These are phyloP conservation scores for Terrapene triunguis DNA, from an alignment of 2,113 vertebrate genomes.

Conservation along the genomic window DNA sequence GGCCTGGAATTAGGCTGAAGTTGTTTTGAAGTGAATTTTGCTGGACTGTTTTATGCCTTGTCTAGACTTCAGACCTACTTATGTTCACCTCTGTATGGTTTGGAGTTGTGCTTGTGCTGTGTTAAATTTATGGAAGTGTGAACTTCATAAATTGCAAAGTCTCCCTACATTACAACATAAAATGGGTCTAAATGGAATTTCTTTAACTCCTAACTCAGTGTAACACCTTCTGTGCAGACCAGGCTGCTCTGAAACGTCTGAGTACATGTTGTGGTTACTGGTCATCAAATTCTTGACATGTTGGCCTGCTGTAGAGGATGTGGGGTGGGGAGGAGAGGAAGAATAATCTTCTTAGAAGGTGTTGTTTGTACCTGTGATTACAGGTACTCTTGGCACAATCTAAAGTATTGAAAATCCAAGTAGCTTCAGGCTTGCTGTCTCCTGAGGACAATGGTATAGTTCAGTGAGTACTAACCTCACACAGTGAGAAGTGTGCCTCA, in stretches of 20 bases:
- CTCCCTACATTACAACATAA: neutral
- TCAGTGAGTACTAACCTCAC: neutral
- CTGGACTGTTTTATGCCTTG: neutral
- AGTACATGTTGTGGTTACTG: neutral
- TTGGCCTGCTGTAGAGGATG: neutral
- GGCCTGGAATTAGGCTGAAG: accelerated
- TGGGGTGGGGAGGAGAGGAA: neutral
- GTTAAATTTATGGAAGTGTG: neutral
- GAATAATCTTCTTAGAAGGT: neutral
- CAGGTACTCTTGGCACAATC: neutral
- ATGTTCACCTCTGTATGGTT: neutral
- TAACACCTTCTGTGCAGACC: neutral
- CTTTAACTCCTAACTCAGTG: neutral
- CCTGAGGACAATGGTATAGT: neutral
- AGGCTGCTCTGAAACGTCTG: neutral
- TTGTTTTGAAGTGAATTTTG: neutral
- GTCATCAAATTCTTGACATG: neutral
- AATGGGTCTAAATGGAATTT: neutral
- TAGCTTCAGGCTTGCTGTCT: accelerated
- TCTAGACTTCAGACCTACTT: neutral
- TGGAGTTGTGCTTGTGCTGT: neutral
- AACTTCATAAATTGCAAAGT: neutral
- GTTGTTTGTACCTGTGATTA: accelerated
- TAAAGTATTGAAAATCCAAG: neutral
- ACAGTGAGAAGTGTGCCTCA: accelerated